Evolutionary conservation across 2,888 invertebrate species (phyloP).

Genomic region (Philereme transversata): DNA sequence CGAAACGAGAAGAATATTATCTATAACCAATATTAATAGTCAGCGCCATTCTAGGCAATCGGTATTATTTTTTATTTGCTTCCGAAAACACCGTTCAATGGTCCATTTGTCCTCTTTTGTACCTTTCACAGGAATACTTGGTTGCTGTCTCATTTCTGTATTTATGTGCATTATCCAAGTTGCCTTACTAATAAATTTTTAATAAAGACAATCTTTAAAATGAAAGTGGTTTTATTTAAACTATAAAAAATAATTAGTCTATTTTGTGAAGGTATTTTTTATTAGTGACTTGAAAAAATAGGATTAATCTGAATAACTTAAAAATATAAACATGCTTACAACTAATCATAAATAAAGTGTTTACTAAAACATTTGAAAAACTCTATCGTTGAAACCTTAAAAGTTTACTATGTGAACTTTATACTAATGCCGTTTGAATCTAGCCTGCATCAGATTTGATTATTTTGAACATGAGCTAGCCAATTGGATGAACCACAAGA

Average conservation of each 20-base stretch:
- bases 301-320: constrained; percentile 17
- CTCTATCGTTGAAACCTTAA: too few species aligned
- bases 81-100: too few species aligned
- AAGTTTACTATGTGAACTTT: too few species aligned
- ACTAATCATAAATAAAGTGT: constrained; percentile 32
- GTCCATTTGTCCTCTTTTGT: too few species aligned
- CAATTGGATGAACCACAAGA: too few species aligned
- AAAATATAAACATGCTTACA: constrained; percentile 28
- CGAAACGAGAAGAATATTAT: too few species aligned
- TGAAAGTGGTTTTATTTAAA: neutral
- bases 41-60: too few species aligned
- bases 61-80: too few species aligned
- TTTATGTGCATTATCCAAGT: neutral
- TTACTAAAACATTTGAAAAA: constrained; percentile 17
- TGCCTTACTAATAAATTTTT: neutral
- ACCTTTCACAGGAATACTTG: neutral
- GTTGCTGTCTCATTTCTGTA: neutral
- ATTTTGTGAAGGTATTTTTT: constrained; percentile 8
- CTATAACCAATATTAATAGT: too few species aligned
- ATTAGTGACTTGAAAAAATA: constrained; percentile 21
- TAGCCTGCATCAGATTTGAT: too few species aligned
- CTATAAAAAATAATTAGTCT: neutral
- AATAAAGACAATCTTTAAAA: neutral
- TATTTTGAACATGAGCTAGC: too few species aligned
- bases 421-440: too few species aligned